Conservation (phyloP, 2,113 vertebrate genomes). For the Anhinga anhinga region DNA sequence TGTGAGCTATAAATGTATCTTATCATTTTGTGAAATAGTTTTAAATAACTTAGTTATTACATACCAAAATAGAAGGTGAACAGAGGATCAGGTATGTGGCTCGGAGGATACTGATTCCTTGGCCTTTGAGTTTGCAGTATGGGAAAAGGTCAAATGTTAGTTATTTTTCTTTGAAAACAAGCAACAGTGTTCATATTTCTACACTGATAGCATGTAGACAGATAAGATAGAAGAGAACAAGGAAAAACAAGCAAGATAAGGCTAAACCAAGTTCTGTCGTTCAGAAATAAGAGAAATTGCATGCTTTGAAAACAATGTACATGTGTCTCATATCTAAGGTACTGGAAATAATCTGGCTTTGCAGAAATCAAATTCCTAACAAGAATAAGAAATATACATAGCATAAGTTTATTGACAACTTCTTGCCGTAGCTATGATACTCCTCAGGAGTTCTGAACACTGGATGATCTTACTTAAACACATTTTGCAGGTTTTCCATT, state of each 20-base stretch:
- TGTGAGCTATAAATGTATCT: background rate
- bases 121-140: background rate
- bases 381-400: background rate
- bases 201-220: background rate
- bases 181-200: background rate
- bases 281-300: background rate
- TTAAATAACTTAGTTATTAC: background rate
- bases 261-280: background rate
- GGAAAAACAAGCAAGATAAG: background rate
- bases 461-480: background rate
- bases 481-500: background rate
- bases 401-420: background rate
- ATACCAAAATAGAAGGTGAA: background rate
- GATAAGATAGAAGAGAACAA: background rate
- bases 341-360: background rate
- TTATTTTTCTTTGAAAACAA: background rate
- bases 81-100: background rate
- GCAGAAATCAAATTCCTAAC: background rate
- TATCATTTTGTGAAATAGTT: background rate
- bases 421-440: background rate
- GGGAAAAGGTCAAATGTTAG: background rate
- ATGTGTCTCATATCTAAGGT: background rate
- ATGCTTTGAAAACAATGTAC: background rate
- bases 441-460: background rate
- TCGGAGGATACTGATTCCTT: background rate